These are phyloP conservation scores for Petaurus breviceps DNA, from an alignment of 2,113 vertebrate species.

Conservation along the genomic window DNA sequence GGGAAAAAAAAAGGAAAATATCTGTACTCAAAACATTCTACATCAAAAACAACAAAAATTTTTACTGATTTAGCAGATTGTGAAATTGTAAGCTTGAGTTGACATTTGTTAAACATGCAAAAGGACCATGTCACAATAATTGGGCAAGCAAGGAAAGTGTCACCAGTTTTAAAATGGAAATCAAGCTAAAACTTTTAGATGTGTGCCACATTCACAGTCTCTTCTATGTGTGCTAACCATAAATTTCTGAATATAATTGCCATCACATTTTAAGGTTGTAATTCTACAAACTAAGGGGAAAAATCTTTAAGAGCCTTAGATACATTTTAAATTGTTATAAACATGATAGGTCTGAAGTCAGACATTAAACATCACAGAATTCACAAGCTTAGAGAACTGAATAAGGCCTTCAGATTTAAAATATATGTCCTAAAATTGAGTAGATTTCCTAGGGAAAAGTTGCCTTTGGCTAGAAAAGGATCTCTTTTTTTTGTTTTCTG, in stretches of 20 bases:
- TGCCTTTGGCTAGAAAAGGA: conserved; percentile 30
- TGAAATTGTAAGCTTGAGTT: neutral
- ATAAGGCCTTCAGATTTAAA: conserved; percentile 18
- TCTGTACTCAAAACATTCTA: neutral
- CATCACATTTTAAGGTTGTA: neutral
- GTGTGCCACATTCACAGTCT: neutral
- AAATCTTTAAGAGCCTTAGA: neutral
- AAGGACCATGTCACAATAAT: neutral
- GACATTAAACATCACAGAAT: conserved; percentile 1
- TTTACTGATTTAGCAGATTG: neutral
- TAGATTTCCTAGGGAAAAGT: conserved; percentile 29
- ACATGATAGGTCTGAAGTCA: neutral
- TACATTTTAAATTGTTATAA: neutral
- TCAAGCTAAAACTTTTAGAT: neutral
- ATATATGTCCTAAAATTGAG: conserved; percentile 2
- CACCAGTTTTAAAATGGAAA: neutral
- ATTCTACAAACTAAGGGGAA: conserved; percentile 7
- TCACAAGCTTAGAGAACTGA: conserved; percentile 34
- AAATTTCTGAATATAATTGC: neutral
- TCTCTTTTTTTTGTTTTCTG: neutral
- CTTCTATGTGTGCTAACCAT: neutral
- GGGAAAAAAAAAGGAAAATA: neutral
- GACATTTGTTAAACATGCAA: neutral
- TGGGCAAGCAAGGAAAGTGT: neutral
- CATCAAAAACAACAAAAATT: neutral